These are phyloP conservation scores for Ylistrum balloti DNA, from an alignment of 1,140 invertebrate genomes.

Conservation along the genomic window DNA sequence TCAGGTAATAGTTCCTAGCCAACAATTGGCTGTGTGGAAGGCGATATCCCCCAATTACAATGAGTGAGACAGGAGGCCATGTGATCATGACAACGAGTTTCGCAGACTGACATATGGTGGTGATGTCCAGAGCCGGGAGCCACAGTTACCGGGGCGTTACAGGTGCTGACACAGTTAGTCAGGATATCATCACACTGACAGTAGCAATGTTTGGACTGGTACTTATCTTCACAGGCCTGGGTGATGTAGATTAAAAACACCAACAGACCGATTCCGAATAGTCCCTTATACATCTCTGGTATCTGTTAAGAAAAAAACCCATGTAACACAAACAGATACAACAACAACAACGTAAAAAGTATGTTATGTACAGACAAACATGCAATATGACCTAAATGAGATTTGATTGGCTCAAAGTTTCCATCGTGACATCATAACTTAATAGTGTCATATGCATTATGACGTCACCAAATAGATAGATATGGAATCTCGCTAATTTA, in stretches of 20 bases:
- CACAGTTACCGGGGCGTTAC: background rate
- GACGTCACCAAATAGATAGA: no score
- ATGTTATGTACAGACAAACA: no score
- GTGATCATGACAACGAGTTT: constrained; percentile 2
- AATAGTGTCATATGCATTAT: no score
- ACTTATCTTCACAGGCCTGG: background rate
- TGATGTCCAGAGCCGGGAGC: background rate
- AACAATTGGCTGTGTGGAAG: background rate
- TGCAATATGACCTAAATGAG: no score
- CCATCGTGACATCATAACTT: no score
- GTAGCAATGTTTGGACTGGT: background rate
- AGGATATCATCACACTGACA: background rate
- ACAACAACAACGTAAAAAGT: no score
- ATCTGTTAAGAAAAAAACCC: background rate
- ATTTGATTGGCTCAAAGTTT: no score
- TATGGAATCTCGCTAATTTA: no score
- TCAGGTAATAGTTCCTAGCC: background rate
- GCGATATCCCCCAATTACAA: background rate
- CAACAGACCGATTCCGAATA: background rate
- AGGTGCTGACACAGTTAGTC: background rate
- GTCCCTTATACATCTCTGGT: constrained; percentile 1
- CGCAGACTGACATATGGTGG: background rate
- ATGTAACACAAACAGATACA: no score
- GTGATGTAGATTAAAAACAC: background rate
- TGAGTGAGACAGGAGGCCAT: background rate